A percentile compares a stretch with the other conserved stretches of the same genome.
These are phyloP conservation scores for Notolepis coatsorum DNA, from an alignment of 2,797 vertebrate genomes.

Conservation along the genomic window DNA sequence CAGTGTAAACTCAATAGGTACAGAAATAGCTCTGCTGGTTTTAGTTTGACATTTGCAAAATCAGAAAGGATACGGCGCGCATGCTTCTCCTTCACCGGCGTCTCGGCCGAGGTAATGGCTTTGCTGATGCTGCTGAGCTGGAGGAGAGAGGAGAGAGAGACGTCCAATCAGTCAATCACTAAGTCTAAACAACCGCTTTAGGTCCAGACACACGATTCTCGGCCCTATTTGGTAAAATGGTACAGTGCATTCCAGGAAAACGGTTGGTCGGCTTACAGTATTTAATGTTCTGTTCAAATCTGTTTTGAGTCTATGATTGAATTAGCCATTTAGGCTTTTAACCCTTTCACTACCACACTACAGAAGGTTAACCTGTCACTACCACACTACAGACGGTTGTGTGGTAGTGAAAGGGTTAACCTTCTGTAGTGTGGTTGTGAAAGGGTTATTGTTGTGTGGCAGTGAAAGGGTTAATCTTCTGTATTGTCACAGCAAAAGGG, in stretches of 20 bases:
- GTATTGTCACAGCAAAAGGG: no score
- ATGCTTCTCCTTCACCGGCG: slow-evolving; percentile 97
- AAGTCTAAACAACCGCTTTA: not conserved
- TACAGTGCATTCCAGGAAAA: not conserved
- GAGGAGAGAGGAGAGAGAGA: not conserved
- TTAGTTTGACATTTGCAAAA: not conserved
- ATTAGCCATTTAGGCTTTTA: no score
- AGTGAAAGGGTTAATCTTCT: no score
- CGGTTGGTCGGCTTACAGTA: no score
- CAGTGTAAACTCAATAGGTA: no score
- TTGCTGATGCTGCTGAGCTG: slow-evolving; percentile 98
- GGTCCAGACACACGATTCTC: not conserved
- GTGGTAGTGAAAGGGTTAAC: no score
- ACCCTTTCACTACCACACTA: no score
- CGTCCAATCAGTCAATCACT: not conserved
- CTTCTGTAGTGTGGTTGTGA: no score
- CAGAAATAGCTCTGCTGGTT: not conserved
- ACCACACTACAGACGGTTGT: no score
- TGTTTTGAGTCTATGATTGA: not conserved
- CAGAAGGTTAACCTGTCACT: no score
- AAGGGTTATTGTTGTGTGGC: no score
- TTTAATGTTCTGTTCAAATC: not conserved
- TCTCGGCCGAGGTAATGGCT: slow-evolving; percentile 93
- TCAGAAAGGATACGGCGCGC: slow-evolving; percentile 98
- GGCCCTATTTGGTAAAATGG: not conserved